Percentiles rank a stretch among this genome's conserved stretches.
Evolutionary conservation across 2,888 invertebrate genomes (phyloP).

Genomic region (Bugula neritina): DNA sequence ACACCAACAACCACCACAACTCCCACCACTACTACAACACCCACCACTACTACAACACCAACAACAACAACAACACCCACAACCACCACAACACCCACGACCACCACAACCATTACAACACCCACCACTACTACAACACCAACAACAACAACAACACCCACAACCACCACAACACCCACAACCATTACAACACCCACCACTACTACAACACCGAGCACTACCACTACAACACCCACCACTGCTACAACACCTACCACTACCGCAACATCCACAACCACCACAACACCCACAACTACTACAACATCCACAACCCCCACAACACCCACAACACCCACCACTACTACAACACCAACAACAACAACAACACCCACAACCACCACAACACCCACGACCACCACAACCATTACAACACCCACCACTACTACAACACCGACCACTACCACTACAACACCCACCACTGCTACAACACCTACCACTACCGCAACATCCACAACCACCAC

Average conservation of each 20-base stretch:
- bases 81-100: neutral
- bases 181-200: constrained; percentile 7
- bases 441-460: neutral
- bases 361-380: neutral
- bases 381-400: neutral
- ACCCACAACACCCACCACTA: neutral
- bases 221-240: neutral
- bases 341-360: neutral
- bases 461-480: neutral
- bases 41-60: neutral
- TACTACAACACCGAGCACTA: neutral
- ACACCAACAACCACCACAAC: neutral
- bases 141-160: neutral
- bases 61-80: neutral
- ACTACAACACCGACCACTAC: neutral
- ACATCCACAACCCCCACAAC: neutral
- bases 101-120: neutral
- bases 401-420: neutral
- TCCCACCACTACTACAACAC: neutral
- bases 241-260: neutral
- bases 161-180: constrained; percentile 2
- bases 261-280: neutral
- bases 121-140: neutral
- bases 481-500: neutral
- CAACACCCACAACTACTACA: neutral